Evolutionary conservation across 2,888 invertebrate genomes (phyloP).

Genomic region (Exocentrus adspersus): DNA sequence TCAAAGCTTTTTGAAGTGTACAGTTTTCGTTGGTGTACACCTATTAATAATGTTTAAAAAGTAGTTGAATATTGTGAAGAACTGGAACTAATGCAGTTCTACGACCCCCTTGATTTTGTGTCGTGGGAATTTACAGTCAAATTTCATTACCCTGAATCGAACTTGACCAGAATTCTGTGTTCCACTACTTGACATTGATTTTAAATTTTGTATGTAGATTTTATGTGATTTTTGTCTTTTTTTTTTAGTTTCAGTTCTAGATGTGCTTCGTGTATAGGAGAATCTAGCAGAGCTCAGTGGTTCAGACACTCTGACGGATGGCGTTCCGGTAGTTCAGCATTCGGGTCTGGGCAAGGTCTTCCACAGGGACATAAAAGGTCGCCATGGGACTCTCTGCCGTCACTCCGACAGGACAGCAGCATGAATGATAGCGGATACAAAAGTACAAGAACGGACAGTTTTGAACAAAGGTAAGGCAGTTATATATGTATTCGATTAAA

Average conservation of each 20-base stretch:
- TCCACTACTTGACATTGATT: no score
- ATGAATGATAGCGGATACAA: conserved; percentile 89
- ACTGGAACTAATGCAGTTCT: no score
- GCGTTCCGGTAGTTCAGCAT: conserved; percentile 79
- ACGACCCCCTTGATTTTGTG: no score
- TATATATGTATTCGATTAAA: no score
- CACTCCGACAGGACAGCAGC: conserved; percentile 85
- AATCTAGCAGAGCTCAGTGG: conserved; percentile 89
- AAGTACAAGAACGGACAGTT: conserved; percentile 85
- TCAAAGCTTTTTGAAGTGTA: no score
- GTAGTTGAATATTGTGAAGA: no score
- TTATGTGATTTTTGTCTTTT: background rate
- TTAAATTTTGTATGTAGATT: no score
- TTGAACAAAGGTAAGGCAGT: conserved; percentile 79
- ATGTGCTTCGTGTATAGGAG: conserved; percentile 90
- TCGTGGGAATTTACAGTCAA: no score
- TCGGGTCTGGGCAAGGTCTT: conserved; percentile 67
- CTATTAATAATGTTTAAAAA: no score
- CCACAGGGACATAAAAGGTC: conserved; percentile 75
- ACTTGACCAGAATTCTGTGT: no score
- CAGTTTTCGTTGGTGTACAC: no score
- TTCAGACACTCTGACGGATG: conserved; percentile 91
- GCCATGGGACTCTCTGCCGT: conserved; percentile 89
- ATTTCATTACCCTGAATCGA: no score
- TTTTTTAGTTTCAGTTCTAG: conserved; percentile 66